phyloP scores from a whole-genome alignment of 2,888 invertebrate species.

The Eupithecia pulchellata region DNA sequence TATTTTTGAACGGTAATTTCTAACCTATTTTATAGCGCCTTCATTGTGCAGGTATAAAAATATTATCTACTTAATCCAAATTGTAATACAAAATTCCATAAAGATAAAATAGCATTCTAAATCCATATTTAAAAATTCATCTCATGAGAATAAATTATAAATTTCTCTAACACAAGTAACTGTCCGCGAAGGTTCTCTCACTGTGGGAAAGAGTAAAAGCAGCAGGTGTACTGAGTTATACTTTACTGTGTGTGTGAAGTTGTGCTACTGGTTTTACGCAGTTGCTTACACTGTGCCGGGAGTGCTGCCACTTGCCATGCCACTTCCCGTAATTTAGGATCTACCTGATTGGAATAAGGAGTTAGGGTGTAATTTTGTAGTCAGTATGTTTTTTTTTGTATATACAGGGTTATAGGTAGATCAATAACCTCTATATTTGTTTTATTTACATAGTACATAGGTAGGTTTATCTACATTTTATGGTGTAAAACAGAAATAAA shows the following conservation, averaged over 20 bases:
- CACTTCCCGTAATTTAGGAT: background rate
- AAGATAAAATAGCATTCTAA: no score
- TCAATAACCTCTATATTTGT: no score
- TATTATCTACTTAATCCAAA: no score
- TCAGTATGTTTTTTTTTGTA: background rate
- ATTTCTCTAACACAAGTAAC: background rate
- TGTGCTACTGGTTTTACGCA: conserved; percentile 10
- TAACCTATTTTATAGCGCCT: no score
- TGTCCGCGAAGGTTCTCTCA: background rate
- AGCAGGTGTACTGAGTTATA: background rate
- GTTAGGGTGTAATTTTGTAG: background rate
- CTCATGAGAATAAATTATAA: background rate
- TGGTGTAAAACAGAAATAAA: no score
- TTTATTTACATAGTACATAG: no score
- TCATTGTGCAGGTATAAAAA: no score
- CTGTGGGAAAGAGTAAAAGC: background rate
- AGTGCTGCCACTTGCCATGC: conserved; percentile 5
- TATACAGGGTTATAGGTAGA: no score
- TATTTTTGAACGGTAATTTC: no score
- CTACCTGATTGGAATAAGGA: background rate
- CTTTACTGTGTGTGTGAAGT: conserved; percentile 6
- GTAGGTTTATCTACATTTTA: no score
- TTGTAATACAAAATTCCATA: no score
- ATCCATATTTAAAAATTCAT: no score
- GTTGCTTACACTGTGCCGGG: background rate